Evolutionary conservation across 2,888 invertebrate genomes (phyloP).

Genomic region (Watsonalla binaria): DNA sequence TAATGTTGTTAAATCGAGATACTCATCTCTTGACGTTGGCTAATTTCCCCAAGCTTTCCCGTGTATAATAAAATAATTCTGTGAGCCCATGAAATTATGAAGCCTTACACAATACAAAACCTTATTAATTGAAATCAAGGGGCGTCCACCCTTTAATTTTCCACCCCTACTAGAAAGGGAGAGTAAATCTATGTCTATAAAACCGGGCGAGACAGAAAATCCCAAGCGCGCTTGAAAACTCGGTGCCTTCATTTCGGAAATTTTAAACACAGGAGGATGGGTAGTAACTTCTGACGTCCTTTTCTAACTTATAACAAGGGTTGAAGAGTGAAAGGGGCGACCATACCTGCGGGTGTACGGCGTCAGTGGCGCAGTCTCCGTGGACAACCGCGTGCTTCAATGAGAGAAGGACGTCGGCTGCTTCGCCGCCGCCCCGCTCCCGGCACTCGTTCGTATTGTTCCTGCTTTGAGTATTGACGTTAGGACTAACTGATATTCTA

Average conservation of each 20-base stretch:
- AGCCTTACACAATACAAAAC: constrained; percentile 26
- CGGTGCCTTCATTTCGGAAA: no score
- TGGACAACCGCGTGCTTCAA: constrained; percentile 93
- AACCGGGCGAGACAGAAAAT: neutral
- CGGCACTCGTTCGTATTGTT: constrained; percentile 74
- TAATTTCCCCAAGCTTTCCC: no score
- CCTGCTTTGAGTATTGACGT: constrained; percentile 34
- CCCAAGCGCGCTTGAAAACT: no score
- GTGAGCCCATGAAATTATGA: constrained; percentile 18
- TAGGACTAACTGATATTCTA: neutral
- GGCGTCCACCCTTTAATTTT: constrained; percentile 25
- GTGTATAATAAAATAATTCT: constrained; percentile 4
- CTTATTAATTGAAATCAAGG: constrained; percentile 55
- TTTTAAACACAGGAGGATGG: no score
- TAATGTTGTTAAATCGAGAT: no score
- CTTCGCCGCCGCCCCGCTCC: constrained; percentile 81
- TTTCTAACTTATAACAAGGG: constrained; percentile 7
- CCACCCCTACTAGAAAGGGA: constrained; percentile 21
- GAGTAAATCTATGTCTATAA: constrained; percentile 4
- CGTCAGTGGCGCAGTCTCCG: constrained; percentile 79
- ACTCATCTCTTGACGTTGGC: no score
- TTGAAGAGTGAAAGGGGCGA: constrained; percentile 34
- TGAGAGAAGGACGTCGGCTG: constrained; percentile 93
- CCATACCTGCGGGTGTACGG: constrained; percentile 75
- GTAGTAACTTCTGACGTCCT: constrained; percentile 11